Evolutionary conservation across 2,888 invertebrate species (phyloP), one percentile per base, ranked within the genome.

Genomic region (Ommatoiulus sabulosus): DNA sequence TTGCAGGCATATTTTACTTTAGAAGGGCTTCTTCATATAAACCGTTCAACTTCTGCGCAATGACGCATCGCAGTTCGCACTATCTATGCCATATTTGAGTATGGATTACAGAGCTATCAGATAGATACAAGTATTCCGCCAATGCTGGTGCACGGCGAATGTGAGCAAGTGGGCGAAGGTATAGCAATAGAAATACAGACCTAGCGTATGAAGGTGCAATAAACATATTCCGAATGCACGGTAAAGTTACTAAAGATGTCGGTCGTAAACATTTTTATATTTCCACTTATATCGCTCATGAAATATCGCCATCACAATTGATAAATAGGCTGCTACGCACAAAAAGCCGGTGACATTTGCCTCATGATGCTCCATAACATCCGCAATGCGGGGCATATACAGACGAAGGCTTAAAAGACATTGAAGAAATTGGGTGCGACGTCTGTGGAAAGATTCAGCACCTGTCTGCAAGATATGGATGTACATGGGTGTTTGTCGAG

Each of bases 221-320:
- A 80, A 80, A 72, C 72, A n/a, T 72, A 72, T 72, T 72, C 24
- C 72, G 72, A 72, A 72, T 72, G 72, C 72, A 72, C 72, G 10
- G 80, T 35, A 80, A 80, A 80, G 80, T 80, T 80, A 80, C 35
- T 12, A 80, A 80, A 80, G 35, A 80, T 80, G 72, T 35, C 15
- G 10, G 80, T 80, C 80, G 80, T 80, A 80, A 80, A 80, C 35
- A 80, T 80, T 80, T 80, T 80, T 80, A 24, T 80, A 80, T 80
- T 80, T 80, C 80, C 24, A 80, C 80, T 80, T 80, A 35, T 80
- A 72, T 72, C 72, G 72, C 24, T 72, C 72, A 72, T 72, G n/a
- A 72, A 35, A 80, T 35, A 80, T 80, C 80, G 10, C 80, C 80
- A 35, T 80, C 35, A 35, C 80, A 35, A 80, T 80, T 80, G 80